phyloP scores from a whole-genome alignment of 2,113 vertebrate species.

The Brienomyrus brachyistius region DNA sequence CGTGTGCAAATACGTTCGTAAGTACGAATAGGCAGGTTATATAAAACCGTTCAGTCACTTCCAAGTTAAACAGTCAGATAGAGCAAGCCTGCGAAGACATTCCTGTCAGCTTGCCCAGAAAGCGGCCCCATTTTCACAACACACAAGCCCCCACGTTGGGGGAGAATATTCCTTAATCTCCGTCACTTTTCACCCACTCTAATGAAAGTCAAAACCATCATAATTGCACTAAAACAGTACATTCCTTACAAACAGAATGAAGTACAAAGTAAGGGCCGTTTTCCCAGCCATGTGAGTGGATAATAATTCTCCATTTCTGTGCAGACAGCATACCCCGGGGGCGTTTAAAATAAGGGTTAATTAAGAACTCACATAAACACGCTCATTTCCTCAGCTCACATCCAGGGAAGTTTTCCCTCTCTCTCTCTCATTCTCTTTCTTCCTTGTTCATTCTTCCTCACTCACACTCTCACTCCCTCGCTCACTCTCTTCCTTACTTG shows the following conservation, averaged over 20 bases:
- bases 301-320: neutral
- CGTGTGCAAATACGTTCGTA: neutral
- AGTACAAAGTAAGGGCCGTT: constrained; percentile 15
- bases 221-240: constrained; percentile 27
- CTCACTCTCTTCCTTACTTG: too few species aligned
- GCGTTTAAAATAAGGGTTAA: constrained; percentile 7
- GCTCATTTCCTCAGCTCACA: constrained; percentile 1
- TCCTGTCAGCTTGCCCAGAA: neutral
- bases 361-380: constrained; percentile 12
- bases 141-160: neutral
- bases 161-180: constrained; percentile 37
- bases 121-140: neutral
- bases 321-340: neutral
- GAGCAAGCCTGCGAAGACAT: neutral
- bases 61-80: neutral
- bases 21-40: neutral
- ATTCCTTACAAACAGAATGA: neutral
- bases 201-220: constrained; percentile 25
- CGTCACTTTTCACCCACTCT: constrained; percentile 17
- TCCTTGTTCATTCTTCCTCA: too few species aligned
- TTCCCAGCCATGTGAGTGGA: constrained; percentile 4
- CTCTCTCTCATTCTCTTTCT: neutral
- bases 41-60: neutral
- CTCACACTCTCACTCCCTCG: too few species aligned
- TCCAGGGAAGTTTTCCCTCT: neutral